phyloP scores from a whole-genome alignment of 2,888 invertebrate genomes.

The Panzeria rudis region DNA sequence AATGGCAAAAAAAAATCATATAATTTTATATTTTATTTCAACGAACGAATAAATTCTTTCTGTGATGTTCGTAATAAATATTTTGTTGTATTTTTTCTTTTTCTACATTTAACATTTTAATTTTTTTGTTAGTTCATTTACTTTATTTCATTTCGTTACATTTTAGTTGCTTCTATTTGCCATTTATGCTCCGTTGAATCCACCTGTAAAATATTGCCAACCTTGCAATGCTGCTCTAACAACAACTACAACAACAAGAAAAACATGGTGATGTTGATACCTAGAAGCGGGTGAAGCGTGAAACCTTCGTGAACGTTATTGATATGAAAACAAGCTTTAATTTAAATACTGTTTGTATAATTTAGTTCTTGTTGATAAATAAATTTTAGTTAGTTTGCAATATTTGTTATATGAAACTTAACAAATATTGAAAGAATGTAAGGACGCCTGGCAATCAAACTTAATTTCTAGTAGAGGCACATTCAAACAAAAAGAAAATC shows the following conservation, averaged over 20 bases:
- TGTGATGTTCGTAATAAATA: conserved; percentile 22
- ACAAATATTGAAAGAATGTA: background rate
- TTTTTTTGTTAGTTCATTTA: conserved; percentile 46
- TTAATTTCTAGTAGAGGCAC: background rate
- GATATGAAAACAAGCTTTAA: conserved; percentile 19
- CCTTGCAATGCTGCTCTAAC: conserved; percentile 45
- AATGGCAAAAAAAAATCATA: background rate
- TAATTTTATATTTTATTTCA: conserved; percentile 3
- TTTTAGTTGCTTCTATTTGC: conserved; percentile 60
- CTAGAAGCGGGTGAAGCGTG: conserved; percentile 6
- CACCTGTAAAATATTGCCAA: conserved; percentile 60
- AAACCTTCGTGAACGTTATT: conserved; percentile 33
- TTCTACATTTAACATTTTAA: conserved; percentile 19
- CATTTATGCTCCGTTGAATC: conserved; percentile 64
- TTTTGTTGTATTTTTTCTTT: background rate
- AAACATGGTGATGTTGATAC: background rate
- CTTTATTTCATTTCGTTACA: conserved; percentile 47
- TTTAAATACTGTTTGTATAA: conserved; percentile 34
- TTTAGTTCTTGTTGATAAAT: conserved; percentile 23
- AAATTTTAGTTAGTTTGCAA: conserved; percentile 54
- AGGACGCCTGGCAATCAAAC: background rate
- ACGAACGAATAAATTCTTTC: conserved; percentile 33
- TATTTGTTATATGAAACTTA: conserved; percentile 28
- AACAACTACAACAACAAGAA: background rate
- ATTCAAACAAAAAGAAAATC: background rate